Percentiles rank a stretch among this genome's conserved stretches.
phyloP scores from a whole-genome alignment of 2,888 invertebrate species.

The Prosapia bicincta region DNA sequence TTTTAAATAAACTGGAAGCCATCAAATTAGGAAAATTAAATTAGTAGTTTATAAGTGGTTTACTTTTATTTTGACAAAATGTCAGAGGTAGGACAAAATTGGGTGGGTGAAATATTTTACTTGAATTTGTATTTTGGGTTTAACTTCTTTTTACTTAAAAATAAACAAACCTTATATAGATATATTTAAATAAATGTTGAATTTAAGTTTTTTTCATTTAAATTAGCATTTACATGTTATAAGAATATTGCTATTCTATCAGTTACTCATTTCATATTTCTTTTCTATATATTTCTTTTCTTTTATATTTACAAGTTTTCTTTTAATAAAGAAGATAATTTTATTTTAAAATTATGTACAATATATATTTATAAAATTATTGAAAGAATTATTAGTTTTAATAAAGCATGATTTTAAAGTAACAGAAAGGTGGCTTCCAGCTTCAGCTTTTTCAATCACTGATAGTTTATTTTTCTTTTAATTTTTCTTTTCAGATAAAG shows the following conservation, averaged over 20 bases:
- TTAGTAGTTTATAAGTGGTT: too few species aligned
- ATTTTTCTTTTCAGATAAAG: slow-evolving; percentile 90
- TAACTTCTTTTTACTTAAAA: neutral
- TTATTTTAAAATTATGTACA: too few species aligned
- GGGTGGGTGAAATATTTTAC: neutral
- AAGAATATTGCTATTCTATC: neutral
- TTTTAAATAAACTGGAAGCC: neutral
- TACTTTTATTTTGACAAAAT: too few species aligned
- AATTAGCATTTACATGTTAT: neutral
- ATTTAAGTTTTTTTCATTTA: neutral
- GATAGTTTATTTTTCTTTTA: slow-evolving; percentile 8
- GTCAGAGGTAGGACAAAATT: too few species aligned
- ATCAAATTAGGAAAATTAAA: neutral
- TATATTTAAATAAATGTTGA: neutral
- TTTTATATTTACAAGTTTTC: neutral
- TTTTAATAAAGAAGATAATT: neutral
- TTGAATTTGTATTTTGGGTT: neutral
- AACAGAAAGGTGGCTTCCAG: slow-evolving; percentile 17
- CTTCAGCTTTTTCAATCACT: neutral
- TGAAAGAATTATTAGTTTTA: too few species aligned
- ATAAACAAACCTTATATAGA: neutral
- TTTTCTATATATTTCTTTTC: neutral
- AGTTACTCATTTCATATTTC: neutral
- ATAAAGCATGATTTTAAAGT: neutral
- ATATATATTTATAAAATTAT: too few species aligned